Conservation (phyloP, 2,113 vertebrate genomes). For the Suricata suricatta region DNA sequence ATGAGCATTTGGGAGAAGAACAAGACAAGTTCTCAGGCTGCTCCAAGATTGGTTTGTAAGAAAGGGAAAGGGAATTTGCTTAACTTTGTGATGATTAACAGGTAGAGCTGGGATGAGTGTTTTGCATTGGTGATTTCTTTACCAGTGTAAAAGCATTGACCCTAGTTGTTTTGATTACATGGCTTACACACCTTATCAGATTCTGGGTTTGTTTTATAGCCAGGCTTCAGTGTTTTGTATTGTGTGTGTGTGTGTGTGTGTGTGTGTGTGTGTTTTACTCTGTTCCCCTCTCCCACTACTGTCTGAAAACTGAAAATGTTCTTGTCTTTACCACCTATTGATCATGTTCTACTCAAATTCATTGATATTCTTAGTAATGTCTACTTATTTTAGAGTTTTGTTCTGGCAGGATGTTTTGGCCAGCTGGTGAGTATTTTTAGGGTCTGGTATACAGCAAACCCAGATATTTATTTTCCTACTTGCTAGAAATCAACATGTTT, state of each 20-base stretch:
- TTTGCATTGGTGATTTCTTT: neutral
- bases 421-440: neutral
- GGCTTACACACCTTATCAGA: neutral
- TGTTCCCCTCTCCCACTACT: neutral
- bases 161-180: neutral
- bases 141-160: neutral
- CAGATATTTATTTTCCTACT: neutral
- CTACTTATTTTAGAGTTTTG: neutral
- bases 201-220: neutral
- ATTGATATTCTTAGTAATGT: neutral
- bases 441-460: neutral
- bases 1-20: neutral
- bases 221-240: neutral
- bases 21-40: neutral
- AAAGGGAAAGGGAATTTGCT: neutral
- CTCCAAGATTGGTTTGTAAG: neutral
- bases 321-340: neutral
- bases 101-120: neutral
- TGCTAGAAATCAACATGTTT: neutral
- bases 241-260: neutral
- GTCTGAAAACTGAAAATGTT: neutral
- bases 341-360: neutral
- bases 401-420: neutral
- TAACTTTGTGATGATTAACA: neutral
- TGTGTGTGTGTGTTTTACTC: neutral